Evolutionary conservation across 2,113 vertebrate genomes (phyloP), one percentile per base, ranked within the genome.

Genomic region (Oryzias javanicus): DNA sequence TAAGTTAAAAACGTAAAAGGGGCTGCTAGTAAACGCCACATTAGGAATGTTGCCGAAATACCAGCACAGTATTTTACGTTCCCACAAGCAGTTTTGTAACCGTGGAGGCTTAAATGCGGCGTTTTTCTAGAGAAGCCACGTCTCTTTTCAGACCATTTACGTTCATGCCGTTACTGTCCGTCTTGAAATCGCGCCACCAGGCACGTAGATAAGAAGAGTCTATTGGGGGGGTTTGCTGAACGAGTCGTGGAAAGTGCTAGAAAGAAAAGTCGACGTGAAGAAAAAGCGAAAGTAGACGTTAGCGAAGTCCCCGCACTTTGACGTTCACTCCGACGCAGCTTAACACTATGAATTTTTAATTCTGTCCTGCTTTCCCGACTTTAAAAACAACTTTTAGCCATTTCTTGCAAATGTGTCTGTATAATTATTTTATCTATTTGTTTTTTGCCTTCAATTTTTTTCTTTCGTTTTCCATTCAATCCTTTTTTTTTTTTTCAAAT

Each of bases 191-290:
- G 0, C 3, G 16, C 25, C 1, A 25, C n/a, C 18, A 22, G 45
- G 45, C 15, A 5, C 8, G 13, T 2, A 10, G 8, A 35, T 35
- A 12, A 35, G 7, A 35, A 12, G 35, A 8, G 35, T 35, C 35
- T 8, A 35, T 35, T 12, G 25, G 6, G 25, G 25, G 1, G 35
- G 25, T 5, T 7, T 16, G 6, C 25, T 4, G 25, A 27, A 27
- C 25, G 6, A 56, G 16, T 35, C 19, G 19, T 72, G 46, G 65
- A 76, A 83, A 74, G 42, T 45, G 5, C 75, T 46, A 47, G 72
- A 84, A 68, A 55, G 44, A 52, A 63, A 6, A 25, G 27, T 52
- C 47, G 42, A 14, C 40, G 22, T 67, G 51, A 5, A 67, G 16
- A 40, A 25, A 64, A 70, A 75, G 8, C 42, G 63, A 76, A 76